Evolutionary conservation across 37 sponge, comb jelly and placozoan species (phyloP).

Genomic region (Aplysina aerophoba): DNA sequence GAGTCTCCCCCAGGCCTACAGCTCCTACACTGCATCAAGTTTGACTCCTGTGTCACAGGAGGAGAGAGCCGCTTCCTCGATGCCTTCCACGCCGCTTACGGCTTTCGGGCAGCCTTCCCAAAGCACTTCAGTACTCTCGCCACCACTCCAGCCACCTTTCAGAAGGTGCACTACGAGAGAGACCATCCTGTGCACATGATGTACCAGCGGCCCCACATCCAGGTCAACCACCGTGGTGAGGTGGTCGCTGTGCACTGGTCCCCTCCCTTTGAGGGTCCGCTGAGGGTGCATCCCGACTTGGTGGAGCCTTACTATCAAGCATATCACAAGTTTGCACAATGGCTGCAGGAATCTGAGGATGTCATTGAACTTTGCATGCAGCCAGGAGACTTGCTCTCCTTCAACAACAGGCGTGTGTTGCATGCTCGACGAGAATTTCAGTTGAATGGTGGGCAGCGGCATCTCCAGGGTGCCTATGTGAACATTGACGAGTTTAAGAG

Average conservation of each 20-base stretch:
- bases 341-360: slow-evolving; percentile 24
- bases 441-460: slow-evolving; percentile 59
- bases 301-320: slow-evolving; percentile 59
- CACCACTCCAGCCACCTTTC: slow-evolving; percentile 74
- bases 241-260: slow-evolving; percentile 56
- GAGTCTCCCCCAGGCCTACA: slow-evolving; percentile 81
- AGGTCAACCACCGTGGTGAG: slow-evolving; percentile 34
- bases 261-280: slow-evolving; percentile 64
- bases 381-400: slow-evolving; percentile 58
- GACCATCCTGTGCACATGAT: slow-evolving; percentile 51
- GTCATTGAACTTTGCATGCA: slow-evolving; percentile 32
- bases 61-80: slow-evolving; percentile 72
- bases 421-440: slow-evolving; percentile 58
- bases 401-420: slow-evolving; percentile 67
- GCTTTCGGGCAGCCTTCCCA: slow-evolving; percentile 47
- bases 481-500: slow-evolving; percentile 82
- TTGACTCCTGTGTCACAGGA: slow-evolving; percentile 71
- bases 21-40: slow-evolving; percentile 69
- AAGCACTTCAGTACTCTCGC: slow-evolving; percentile 57
- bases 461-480: slow-evolving; percentile 58
- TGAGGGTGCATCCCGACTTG: slow-evolving; percentile 10
- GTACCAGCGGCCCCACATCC: slow-evolving; percentile 64
- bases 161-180: slow-evolving; percentile 65
- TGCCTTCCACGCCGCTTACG: slow-evolving; percentile 55
- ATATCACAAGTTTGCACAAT: slow-evolving; percentile 32